These are phyloP conservation scores for Alectura lathami DNA, from an alignment of 2,113 vertebrate genomes.

Conservation along the genomic window DNA sequence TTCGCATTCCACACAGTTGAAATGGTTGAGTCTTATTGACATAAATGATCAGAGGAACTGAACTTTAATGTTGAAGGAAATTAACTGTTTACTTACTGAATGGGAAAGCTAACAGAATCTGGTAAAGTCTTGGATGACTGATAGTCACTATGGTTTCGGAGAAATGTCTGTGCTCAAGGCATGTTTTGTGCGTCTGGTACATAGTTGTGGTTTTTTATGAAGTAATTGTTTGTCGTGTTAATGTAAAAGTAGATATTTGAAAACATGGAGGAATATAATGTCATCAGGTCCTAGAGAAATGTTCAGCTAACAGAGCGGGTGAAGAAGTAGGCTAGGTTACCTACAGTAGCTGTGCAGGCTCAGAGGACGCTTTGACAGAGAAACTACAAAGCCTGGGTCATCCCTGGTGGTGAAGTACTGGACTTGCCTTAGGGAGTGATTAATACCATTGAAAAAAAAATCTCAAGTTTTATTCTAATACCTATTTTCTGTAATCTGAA, in stretches of 20 bases:
- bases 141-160: not conserved
- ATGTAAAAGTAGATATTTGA: not conserved
- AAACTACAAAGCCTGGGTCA: not conserved
- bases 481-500: not conserved
- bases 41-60: not conserved
- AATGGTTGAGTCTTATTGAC: not conserved
- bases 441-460: not conserved
- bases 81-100: not conserved
- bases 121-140: not conserved
- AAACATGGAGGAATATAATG: not conserved
- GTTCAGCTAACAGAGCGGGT: not conserved
- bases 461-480: not conserved
- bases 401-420: not conserved
- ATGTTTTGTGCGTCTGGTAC: rapidly evolving
- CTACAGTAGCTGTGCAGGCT: not conserved
- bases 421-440: not conserved
- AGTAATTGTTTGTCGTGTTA: not conserved
- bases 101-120: not conserved
- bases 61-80: not conserved
- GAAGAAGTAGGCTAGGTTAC: not conserved
- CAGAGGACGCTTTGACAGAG: not conserved
- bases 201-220: not conserved
- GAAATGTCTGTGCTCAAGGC: not conserved
- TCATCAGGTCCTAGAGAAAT: not conserved
- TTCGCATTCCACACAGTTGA: not conserved